Evolutionary conservation across 2,888 invertebrate genomes (phyloP).

Genomic region (Sesia apiformis): DNA sequence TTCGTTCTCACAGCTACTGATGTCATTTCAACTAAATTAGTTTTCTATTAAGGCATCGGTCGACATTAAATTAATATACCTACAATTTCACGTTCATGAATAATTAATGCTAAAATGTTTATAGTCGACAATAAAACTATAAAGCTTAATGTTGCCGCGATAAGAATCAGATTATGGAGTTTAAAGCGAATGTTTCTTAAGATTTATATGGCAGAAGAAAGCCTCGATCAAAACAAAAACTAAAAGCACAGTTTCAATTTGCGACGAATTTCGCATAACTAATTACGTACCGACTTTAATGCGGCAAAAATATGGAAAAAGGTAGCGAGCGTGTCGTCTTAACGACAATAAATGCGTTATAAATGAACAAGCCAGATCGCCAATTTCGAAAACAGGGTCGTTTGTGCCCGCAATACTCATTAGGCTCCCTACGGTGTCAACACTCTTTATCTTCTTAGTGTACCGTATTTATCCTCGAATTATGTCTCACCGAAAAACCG

Average conservation of each 20-base stretch:
- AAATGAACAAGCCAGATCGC: constrained; percentile 10
- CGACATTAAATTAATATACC: constrained; percentile 1
- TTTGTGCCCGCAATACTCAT: constrained; percentile 3
- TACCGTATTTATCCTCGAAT: constrained; percentile 16
- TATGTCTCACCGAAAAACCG: constrained; percentile 26
- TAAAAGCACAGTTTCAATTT: constrained; percentile 5
- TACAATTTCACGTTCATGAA: constrained; percentile 1
- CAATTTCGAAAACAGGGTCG: constrained; percentile 20
- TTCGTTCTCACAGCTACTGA: constrained; percentile 29
- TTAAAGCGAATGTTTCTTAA: neutral
- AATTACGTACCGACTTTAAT: constrained; percentile 4
- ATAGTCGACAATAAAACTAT: constrained; percentile 6
- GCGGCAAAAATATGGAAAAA: constrained; percentile 17
- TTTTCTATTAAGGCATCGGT: constrained; percentile 1
- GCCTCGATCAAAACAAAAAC: neutral
- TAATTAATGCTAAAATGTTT: constrained; percentile 5
- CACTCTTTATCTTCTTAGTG: constrained; percentile 23
- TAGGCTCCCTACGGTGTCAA: neutral
- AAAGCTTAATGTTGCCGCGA: constrained; percentile 1
- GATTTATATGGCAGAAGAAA: neutral
- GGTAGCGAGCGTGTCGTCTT: constrained; percentile 22
- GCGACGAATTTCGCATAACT: constrained; percentile 5
- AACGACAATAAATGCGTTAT: constrained; percentile 21
- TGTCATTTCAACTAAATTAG: constrained; percentile 35
- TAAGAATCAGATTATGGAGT: constrained; percentile 2